These are phyloP conservation scores for Heteromormyrus szaboi DNA, from an alignment of 2,797 vertebrate genomes.

Conservation along the genomic window DNA sequence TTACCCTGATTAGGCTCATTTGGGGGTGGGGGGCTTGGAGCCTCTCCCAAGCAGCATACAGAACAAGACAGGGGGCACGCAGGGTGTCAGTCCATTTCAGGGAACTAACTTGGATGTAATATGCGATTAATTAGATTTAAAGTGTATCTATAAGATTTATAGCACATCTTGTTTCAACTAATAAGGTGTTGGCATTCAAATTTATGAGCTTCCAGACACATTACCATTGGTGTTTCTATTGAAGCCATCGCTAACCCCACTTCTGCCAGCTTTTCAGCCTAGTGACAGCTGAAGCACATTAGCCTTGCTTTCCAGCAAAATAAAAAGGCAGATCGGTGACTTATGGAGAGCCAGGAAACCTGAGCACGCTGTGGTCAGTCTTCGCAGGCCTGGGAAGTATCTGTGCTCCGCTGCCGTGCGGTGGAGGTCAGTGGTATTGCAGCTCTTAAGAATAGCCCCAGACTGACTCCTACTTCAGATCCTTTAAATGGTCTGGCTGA, in stretches of 20 bases:
- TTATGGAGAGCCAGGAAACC: not conserved
- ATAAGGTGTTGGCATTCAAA: not conserved
- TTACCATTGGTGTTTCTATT: not conserved
- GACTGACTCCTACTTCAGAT: not conserved
- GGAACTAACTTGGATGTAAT: not conserved
- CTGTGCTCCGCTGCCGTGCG: not conserved
- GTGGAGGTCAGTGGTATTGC: constrained; percentile 3
- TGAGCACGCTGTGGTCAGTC: not conserved
- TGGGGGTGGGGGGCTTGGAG: not conserved
- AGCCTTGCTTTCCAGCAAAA: not conserved
- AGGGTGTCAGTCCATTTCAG: not conserved
- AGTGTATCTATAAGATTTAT: not conserved
- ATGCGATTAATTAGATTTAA: not conserved
- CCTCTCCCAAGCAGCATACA: not conserved
- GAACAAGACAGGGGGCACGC: not conserved
- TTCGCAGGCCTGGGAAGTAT: not conserved
- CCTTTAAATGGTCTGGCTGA: not conserved
- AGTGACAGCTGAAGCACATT: not conserved
- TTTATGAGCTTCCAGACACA: not conserved
- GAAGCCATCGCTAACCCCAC: not conserved
- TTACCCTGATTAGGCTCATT: not conserved
- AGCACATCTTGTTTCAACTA: not conserved
- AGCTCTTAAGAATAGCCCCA: not conserved
- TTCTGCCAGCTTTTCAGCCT: not conserved
- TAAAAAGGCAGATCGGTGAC: not conserved